A percentile compares a stretch with the other conserved stretches of the same genome.
phyloP scores from a whole-genome alignment of 2,113 vertebrate genomes.

The Isurus oxyrinchus region DNA sequence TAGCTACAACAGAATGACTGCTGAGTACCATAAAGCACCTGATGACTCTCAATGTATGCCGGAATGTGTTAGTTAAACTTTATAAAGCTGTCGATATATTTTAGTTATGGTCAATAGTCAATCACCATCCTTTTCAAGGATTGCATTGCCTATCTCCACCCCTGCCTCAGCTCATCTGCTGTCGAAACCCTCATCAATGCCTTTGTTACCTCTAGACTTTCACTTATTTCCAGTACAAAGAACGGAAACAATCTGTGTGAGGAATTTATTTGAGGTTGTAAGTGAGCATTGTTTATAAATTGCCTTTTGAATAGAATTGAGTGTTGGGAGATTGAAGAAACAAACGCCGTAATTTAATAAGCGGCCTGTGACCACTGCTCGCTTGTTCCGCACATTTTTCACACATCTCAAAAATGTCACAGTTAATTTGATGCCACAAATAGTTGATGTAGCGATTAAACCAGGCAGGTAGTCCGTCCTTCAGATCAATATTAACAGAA shows the following conservation, averaged over 20 bases:
- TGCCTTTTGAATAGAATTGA: neutral
- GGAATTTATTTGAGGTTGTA: slow-evolving; percentile 4
- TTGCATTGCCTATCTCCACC: no score
- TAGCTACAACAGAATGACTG: neutral
- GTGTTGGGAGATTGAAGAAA: slow-evolving; percentile 11
- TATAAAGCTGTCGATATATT: neutral
- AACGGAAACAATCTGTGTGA: neutral
- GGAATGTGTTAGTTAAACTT: neutral
- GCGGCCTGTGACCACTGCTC: neutral
- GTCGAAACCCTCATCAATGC: neutral
- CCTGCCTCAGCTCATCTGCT: neutral
- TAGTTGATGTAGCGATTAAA: neutral
- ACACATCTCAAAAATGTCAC: neutral
- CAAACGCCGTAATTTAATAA: slow-evolving; percentile 18
- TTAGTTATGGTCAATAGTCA: neutral
- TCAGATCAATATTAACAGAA: neutral
- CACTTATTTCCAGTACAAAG: neutral
- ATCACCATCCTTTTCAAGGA: neutral
- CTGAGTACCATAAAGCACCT: neutral
- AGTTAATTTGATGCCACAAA: slow-evolving; percentile 8
- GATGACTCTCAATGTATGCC: neutral
- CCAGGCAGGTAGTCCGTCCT: neutral
- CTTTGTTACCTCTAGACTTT: neutral
- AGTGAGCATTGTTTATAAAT: neutral
- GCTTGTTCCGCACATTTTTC: neutral